Percentiles rank a stretch among this genome's conserved stretches.
phyloP scores from a whole-genome alignment of 1,140 invertebrate species.

The Calycopis cecrops region DNA sequence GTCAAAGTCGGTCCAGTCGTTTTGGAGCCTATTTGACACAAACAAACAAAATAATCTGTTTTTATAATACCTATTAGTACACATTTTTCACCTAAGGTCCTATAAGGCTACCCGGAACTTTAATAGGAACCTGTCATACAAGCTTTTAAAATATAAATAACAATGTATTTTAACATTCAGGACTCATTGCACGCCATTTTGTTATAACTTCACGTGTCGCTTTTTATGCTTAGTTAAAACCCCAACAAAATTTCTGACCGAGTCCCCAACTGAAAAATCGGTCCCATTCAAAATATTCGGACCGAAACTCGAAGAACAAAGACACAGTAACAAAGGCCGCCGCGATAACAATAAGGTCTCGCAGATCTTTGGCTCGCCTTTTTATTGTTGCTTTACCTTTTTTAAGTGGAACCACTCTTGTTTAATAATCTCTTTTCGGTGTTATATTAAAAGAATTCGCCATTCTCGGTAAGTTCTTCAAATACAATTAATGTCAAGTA shows the following conservation, averaged over 20 bases:
- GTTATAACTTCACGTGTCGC: slow-evolving; percentile 1
- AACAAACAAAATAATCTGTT: too few species aligned
- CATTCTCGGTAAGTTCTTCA: slow-evolving; percentile 6
- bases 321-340: slow-evolving; percentile 16
- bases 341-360: slow-evolving; percentile 16
- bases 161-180: slow-evolving; percentile 5
- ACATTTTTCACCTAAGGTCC: too few species aligned
- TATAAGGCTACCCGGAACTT: too few species aligned
- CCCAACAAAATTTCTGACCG: slow-evolving; percentile 14
- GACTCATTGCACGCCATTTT: background rate
- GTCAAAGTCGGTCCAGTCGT: too few species aligned
- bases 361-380: slow-evolving; percentile 40
- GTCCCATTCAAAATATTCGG: slow-evolving; percentile 32
- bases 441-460: slow-evolving; percentile 33
- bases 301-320: slow-evolving; percentile 17
- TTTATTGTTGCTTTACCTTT: slow-evolving; percentile 53
- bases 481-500: slow-evolving; percentile 7
- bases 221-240: background rate
- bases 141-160: too few species aligned
- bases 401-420: slow-evolving; percentile 31
- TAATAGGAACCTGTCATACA: too few species aligned
- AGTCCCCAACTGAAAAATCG: slow-evolving; percentile 46
- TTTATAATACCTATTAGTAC: too few species aligned
- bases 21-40: too few species aligned
- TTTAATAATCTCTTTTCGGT: slow-evolving; percentile 48